Evolutionary conservation across 2,888 invertebrate genomes (phyloP).

Genomic region (Teleogryllus oceanicus): DNA sequence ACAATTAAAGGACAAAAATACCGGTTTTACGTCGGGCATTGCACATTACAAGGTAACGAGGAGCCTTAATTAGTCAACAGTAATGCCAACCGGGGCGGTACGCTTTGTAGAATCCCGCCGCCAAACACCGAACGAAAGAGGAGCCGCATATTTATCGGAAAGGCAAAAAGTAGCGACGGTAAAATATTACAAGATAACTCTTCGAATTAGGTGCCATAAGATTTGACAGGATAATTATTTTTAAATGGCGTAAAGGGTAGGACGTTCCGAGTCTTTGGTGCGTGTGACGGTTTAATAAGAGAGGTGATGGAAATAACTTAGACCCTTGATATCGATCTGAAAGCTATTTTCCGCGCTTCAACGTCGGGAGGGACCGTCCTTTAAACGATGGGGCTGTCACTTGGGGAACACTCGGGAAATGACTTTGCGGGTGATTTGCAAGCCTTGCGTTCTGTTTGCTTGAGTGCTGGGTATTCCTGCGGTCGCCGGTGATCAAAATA

Average conservation of each 20-base stretch:
- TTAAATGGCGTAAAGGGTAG: constrained; percentile 6
- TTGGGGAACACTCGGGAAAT: not conserved
- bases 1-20: constrained; percentile 18
- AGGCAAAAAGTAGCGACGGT: constrained; percentile 7
- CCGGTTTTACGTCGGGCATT: constrained; percentile 18
- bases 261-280: not conserved
- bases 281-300: constrained; percentile 18
- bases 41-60: constrained; percentile 2
- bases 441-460: constrained; percentile 4
- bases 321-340: not conserved
- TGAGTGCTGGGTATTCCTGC: not conserved
- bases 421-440: not conserved
- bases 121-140: not conserved
- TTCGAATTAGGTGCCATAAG: constrained; percentile 18
- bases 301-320: constrained; percentile 9
- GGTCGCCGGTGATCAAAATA: constrained; percentile 6
- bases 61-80: constrained; percentile 3
- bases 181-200: constrained; percentile 18
- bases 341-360: not conserved
- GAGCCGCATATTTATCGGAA: constrained; percentile 7
- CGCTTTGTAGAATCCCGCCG: not conserved
- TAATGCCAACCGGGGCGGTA: not conserved
- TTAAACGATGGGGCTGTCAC: not conserved
- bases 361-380: not conserved
- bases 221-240: constrained; percentile 18